Base-by-base conservation (phyloP, 1,140 invertebrate species). In the Drosophila bocki region DNA sequence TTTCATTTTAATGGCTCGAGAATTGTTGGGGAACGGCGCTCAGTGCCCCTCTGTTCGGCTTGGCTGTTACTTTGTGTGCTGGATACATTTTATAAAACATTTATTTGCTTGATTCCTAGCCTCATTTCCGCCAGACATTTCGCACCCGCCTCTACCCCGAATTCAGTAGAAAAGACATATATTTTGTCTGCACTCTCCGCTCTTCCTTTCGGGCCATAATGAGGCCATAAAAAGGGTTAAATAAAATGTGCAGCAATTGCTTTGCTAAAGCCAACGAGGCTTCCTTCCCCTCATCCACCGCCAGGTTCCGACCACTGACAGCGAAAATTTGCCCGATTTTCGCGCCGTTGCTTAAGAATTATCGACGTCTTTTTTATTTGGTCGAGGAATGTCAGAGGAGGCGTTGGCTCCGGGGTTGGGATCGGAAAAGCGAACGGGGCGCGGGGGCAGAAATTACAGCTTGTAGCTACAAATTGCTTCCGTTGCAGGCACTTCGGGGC, bases 391-490 rank as follows among this genome's bases (percentile, higher is more conserved):
- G 61, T 67, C 50, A 76, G 70, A 74, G 37, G 68, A 70, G 78
- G 82, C 74, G 65, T 72, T 71, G 60, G 57, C 81, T 42, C 37
- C 44, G 50, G 45, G 45, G n/a, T 29, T 22, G 56, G 45, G 32
- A 22, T 47, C 13, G n/a, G 50, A 39, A 32, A 63, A 37, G 63
- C 9, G 13, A 26, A 6, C 3, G 22, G 58, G 12, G 45, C 13
- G 19, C 33, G 58, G 29, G 56, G 67, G 69, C 65, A 68, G 82
- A 91, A 91, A 88, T 91, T 91, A 88, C 88, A 84, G 81, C 80
- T 84, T 84, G 80, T 91, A 84, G 84, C 88, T 91, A 91, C 88
- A 91, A 91, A 91, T 91, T 91, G 88, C 88, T 91, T 91, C 88
- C 88, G 88, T 78, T 91, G 85, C 82, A 90, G 77, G 84, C 81